Conservation (phyloP, 2,113 vertebrate genomes). For the Calidris pugnax region DNA sequence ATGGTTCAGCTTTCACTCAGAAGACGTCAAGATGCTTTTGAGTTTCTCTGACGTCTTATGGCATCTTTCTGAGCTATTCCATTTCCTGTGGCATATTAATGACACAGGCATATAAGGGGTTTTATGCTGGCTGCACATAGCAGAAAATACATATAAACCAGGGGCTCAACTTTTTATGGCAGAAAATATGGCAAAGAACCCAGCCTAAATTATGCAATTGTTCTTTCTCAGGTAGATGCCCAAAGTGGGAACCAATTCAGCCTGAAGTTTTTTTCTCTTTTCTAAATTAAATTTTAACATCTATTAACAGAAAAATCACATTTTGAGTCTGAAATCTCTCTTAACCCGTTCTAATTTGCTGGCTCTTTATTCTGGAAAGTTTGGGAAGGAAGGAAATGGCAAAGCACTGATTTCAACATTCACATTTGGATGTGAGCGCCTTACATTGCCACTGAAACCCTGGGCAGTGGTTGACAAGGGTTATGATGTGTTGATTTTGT, state of each 20-base stretch:
- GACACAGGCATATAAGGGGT: background rate
- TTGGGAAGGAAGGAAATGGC: background rate
- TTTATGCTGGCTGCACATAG: background rate
- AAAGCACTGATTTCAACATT: background rate
- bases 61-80: background rate
- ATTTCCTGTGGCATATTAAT: background rate
- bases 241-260: background rate
- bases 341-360: background rate
- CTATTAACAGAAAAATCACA: accelerated
- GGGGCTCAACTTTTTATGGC: background rate
- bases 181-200: background rate
- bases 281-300: background rate
- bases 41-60: background rate
- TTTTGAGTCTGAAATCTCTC: background rate
- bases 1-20: background rate
- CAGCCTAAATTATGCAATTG: background rate
- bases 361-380: background rate
- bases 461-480: background rate
- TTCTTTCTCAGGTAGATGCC: background rate
- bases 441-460: background rate
- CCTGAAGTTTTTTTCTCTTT: background rate
- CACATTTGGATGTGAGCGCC: background rate
- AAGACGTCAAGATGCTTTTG: background rate
- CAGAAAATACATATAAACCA: background rate
- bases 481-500: background rate